Evolutionary conservation across 2,888 invertebrate genomes (phyloP), one percentile per base, ranked within the genome.

Genomic region (Neoaliturus tenellus): DNA sequence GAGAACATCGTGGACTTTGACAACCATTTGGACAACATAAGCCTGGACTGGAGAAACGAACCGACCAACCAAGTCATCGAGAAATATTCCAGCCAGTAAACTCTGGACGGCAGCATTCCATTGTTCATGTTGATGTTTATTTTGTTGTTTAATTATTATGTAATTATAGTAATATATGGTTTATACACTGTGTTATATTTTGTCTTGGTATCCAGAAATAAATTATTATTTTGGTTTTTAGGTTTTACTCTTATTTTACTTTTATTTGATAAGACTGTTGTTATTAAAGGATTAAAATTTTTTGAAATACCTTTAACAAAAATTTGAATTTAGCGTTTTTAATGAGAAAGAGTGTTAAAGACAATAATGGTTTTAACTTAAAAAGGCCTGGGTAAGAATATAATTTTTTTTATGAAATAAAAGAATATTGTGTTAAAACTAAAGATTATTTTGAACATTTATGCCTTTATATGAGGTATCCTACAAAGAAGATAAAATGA

Each of bases 1-100:
- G 87, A 88, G 33, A 81, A 87, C 87, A 91, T 99, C n/a, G 92
- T 96, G 14, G 99, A 99, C 91, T 99, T 99, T 90, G 99, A 99
- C 91, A 98, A 98, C 91, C 98, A 99, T 91, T 92, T 99, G 86
- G 99, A 99, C 90, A 95, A 99, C 90, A 93, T 97, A 48, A 92
- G 94, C 25, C 92, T 95, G 85, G 98, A 99, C 90, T 99, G 98
- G 98, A 95, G 94, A 88, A 99, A 99, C 91, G 89, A 91, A 5
- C 91, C 93, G 83, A 91, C 96, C 67, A 95, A 95, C 89, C 90
- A 93, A 87, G 91, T 92, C 87, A 93, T 95, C 88, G 92, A 92
- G 55, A 88, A 90, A 81, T 82, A 55, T 23, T 51, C 87, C 69
- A 58, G 81, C 58, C 62, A 75, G 23, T 75, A 75, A 51, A 23